Conservation (phyloP, 2,888 invertebrate genomes). For the Protonemura montana region DNA sequence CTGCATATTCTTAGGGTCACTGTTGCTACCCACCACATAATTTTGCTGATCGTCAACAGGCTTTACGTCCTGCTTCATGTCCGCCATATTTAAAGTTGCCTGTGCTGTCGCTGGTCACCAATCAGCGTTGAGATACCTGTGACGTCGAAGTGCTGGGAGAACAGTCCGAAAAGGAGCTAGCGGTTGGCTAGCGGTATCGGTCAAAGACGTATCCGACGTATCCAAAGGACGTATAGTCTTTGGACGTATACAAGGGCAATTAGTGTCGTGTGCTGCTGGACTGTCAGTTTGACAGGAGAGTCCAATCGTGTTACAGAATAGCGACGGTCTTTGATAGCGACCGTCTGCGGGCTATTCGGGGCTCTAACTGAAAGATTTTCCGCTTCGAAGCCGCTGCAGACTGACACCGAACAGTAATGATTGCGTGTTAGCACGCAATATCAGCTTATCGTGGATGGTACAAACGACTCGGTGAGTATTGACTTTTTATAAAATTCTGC, state of each 20-base stretch:
- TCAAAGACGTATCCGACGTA: too few species aligned
- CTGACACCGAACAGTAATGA: constrained; percentile 15
- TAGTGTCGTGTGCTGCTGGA: constrained; percentile 14
- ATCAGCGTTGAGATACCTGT: not conserved
- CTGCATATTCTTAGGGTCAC: constrained; percentile 91
- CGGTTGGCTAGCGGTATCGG: not conserved
- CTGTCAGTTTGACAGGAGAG: constrained; percentile 33
- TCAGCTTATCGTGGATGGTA: constrained; percentile 4
- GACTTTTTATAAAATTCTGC: too few species aligned
- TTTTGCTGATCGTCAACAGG: constrained; percentile 60
- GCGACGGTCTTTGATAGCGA: not conserved
- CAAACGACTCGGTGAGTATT: not conserved
- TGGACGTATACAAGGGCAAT: too few species aligned
- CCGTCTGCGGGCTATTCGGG: not conserved
- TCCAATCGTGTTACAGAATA: not conserved
- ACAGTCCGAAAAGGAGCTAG: not conserved
- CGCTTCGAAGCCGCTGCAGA: not conserved
- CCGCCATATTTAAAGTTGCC: constrained; percentile 52
- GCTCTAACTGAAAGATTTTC: not conserved
- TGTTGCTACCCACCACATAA: constrained; percentile 67
- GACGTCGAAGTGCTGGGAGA: not conserved
- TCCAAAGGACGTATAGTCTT: too few species aligned
- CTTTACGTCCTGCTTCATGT: constrained; percentile 54
- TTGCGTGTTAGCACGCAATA: constrained; percentile 34
- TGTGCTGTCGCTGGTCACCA: not conserved